These are phyloP conservation scores for Aix galericulata DNA, from an alignment of 2,113 vertebrate species.

Conservation along the genomic window DNA sequence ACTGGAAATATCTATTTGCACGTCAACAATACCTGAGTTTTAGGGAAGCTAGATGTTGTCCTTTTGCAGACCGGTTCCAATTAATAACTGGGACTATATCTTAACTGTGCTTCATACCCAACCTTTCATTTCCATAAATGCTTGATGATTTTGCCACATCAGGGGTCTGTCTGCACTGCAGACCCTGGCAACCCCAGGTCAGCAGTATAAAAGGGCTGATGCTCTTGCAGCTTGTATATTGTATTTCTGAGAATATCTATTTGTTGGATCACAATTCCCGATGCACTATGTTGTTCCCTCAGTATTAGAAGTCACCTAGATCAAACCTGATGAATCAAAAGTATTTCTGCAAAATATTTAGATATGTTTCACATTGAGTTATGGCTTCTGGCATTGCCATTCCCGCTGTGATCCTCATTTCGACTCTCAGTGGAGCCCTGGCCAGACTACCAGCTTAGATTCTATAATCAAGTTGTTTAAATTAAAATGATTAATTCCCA, in stretches of 20 bases:
- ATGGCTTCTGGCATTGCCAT: background rate
- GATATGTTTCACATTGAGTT: background rate
- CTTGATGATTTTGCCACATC: background rate
- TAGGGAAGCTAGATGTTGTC: background rate
- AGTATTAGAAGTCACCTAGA: background rate
- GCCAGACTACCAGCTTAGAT: background rate
- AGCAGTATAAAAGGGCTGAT: background rate
- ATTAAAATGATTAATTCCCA: slow-evolving; percentile 11
- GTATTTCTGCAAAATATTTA: background rate
- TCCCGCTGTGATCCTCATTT: background rate
- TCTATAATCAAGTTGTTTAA: slow-evolving; percentile 20
- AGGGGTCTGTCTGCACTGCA: background rate
- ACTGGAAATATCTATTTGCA: background rate
- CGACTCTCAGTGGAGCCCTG: background rate
- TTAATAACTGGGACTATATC: background rate
- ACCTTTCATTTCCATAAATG: background rate
- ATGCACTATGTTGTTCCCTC: background rate
- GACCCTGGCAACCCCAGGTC: background rate
- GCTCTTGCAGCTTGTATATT: background rate
- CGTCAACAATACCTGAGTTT: background rate
- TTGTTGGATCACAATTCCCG: background rate
- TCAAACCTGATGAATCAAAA: background rate
- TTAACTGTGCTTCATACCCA: background rate
- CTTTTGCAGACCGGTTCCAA: background rate
- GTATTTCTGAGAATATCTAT: background rate